phyloP scores from a whole-genome alignment of 2,888 invertebrate species.

The Drosophila multiciliata region DNA sequence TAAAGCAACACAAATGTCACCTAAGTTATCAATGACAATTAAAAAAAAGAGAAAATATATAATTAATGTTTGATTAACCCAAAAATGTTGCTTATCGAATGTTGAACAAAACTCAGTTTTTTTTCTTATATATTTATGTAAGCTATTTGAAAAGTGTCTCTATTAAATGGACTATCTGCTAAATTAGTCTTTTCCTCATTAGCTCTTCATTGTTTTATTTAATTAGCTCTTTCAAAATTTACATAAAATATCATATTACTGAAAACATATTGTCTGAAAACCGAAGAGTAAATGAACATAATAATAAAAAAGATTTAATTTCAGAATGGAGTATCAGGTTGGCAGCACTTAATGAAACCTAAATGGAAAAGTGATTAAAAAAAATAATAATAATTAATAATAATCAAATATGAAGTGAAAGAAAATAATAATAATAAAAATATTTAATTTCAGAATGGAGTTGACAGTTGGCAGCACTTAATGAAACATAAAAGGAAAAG shows the following conservation, averaged over 20 bases:
- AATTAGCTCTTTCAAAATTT: neutral
- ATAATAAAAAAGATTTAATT: too few relatives aligned
- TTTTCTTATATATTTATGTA: neutral
- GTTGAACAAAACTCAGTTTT: neutral
- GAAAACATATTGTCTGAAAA: neutral
- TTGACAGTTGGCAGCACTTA: too few relatives aligned
- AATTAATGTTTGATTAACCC: neutral
- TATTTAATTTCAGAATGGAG: too few relatives aligned
- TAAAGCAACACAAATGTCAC: constrained; percentile 15
- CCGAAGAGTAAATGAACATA: too few relatives aligned
- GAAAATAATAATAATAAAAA: too few relatives aligned
- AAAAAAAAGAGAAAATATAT: neutral
- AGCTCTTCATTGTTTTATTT: neutral
- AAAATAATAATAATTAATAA: too few relatives aligned
- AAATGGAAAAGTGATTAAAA: too few relatives aligned
- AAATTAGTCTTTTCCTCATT: neutral
- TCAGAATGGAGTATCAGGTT: too few relatives aligned
- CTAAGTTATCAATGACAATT: constrained; percentile 4
- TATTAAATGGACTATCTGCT: neutral
- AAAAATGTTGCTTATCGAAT: neutral
- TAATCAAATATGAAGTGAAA: too few relatives aligned
- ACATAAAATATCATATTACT: neutral
- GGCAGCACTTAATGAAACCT: neutral
- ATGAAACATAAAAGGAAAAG: too few relatives aligned
- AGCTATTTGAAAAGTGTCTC: neutral